Evolutionary conservation across 2,113 vertebrate species (phyloP).

Genomic region (Callipepla californica): DNA sequence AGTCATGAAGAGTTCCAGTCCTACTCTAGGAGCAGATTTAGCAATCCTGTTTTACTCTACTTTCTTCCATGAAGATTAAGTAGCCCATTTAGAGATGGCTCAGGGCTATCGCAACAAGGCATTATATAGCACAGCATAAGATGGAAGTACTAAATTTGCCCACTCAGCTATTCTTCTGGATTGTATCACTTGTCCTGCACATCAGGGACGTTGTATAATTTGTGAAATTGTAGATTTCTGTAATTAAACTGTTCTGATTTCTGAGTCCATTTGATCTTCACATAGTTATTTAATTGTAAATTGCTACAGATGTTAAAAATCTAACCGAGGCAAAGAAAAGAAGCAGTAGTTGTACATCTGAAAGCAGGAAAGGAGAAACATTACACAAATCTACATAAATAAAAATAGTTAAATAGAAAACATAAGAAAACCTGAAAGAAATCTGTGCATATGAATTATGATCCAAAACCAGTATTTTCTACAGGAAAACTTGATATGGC

Average conservation of each 20-base stretch:
- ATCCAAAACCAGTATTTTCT: not conserved
- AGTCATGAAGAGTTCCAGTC: not conserved
- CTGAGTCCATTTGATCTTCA: not conserved
- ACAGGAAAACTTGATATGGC: not conserved
- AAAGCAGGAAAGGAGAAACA: not conserved
- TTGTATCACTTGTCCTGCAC: not conserved
- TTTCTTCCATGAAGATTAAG: not conserved
- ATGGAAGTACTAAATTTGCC: not conserved
- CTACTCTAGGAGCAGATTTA: not conserved
- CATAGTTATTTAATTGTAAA: not conserved
- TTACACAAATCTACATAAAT: not conserved
- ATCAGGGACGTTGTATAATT: accelerated
- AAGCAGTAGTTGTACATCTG: not conserved
- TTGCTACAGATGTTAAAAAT: not conserved
- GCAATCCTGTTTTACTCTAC: not conserved
- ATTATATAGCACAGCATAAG: no score
- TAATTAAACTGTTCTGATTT: not conserved
- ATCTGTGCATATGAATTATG: not conserved
- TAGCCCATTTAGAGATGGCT: not conserved
- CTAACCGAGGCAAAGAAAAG: not conserved
- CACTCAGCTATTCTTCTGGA: not conserved
- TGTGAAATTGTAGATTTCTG: not conserved
- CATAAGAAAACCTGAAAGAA: not conserved
- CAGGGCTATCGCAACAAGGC: not conserved
- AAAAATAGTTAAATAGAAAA: not conserved